Conservation (phyloP, 1,140 invertebrate species). For the Diorhabda elongata region DNA sequence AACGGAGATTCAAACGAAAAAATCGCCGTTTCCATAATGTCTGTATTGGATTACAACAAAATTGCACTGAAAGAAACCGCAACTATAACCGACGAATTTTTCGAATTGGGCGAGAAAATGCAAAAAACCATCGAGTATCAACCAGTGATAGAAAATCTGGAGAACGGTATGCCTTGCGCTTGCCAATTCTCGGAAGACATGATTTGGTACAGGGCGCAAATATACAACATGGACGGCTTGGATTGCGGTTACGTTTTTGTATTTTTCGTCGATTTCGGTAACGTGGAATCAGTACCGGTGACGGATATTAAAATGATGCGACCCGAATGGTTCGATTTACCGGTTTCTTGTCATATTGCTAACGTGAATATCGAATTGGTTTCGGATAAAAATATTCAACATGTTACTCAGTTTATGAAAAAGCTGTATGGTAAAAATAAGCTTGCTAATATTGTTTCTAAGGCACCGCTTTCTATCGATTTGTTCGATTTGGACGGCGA, state of each 20-base stretch:
- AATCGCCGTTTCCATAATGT: conserved; percentile 2
- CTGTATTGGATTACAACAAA: conserved; percentile 18
- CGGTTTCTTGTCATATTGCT: conserved; percentile 22
- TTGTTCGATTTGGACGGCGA: conserved; percentile 10
- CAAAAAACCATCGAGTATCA: conserved; percentile 14
- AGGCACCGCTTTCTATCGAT: conserved; percentile 15
- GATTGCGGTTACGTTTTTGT: conserved; percentile 24
- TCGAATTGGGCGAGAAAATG: conserved; percentile 15
- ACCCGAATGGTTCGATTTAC: conserved; percentile 22
- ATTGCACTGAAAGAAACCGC: conserved; percentile 14
- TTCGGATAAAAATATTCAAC: conserved; percentile 8
- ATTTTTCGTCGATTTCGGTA: conserved; percentile 34
- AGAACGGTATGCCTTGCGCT: conserved; percentile 23
- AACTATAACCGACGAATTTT: conserved; percentile 7
- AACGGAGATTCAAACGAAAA: conserved; percentile 3
- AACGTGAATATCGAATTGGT: conserved; percentile 22
- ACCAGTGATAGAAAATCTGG: conserved; percentile 5
- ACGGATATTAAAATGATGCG: conserved; percentile 23
- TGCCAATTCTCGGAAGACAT: conserved; percentile 23
- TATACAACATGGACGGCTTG: conserved; percentile 19
- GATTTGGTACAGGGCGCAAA: conserved; percentile 24
- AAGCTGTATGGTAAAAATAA: conserved; percentile 9
- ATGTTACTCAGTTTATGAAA: conserved; percentile 9
- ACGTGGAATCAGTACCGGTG: conserved; percentile 20
- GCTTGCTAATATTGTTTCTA: conserved; percentile 8